Percentiles rank a stretch among this genome's conserved stretches.
Evolutionary conservation across 2,113 vertebrate species (phyloP).

Genomic region (Solea solea): DNA sequence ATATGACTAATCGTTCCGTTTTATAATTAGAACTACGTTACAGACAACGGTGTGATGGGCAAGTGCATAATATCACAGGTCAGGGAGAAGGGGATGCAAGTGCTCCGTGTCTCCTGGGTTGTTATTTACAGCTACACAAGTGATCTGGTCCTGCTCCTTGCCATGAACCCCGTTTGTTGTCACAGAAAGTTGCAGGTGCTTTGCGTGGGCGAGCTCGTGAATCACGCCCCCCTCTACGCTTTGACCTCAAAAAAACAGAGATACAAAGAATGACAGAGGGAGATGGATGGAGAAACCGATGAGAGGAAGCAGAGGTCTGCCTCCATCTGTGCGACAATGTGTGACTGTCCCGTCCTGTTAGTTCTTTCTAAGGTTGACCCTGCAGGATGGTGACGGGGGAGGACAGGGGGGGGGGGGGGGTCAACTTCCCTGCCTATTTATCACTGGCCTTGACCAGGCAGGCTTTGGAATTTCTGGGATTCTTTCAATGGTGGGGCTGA

Average conservation of each 20-base stretch:
- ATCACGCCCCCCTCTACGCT: neutral
- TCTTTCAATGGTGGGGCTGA: constrained; percentile 44
- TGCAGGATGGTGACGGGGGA: constrained; percentile 21
- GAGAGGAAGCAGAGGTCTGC: constrained; percentile 75
- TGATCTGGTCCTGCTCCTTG: constrained; percentile 34
- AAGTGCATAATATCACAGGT: constrained; percentile 7
- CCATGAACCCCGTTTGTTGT: constrained; percentile 50
- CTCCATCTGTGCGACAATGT: constrained; percentile 75
- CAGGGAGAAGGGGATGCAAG: constrained; percentile 27
- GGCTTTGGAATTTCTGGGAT: constrained; percentile 71
- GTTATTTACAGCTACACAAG: constrained; percentile 47
- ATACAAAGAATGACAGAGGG: constrained; percentile 33
- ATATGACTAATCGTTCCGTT: neutral
- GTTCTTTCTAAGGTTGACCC: constrained; percentile 56
- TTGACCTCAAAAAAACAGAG: constrained; percentile 27
- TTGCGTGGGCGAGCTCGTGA: constrained; percentile 40
- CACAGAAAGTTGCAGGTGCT: constrained; percentile 63
- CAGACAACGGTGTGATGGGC: neutral
- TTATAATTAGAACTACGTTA: neutral
- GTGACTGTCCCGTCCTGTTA: constrained; percentile 61
- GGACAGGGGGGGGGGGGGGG: constrained; percentile 43
- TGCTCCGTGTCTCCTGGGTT: constrained; percentile 28
- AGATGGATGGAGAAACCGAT: constrained; percentile 50
- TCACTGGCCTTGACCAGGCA: constrained; percentile 57
- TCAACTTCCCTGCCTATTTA: constrained; percentile 60